Conservation (phyloP, 2,113 vertebrate species). For the Anguilla rostrata region DNA sequence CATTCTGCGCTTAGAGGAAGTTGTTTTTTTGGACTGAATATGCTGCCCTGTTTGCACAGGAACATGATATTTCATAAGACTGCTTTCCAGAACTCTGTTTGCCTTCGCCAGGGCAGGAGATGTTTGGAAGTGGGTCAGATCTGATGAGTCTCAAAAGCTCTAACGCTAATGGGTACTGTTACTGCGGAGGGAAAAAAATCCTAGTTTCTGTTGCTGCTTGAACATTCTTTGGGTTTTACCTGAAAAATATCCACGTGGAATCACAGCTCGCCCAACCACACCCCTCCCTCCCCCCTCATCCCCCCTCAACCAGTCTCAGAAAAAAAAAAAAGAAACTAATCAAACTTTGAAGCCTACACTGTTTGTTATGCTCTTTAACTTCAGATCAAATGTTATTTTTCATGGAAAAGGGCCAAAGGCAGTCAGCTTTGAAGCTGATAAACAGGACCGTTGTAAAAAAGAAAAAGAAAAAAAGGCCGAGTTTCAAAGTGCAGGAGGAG, state of each 20-base stretch:
- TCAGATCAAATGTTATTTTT: constrained; percentile 1
- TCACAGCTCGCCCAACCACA: not conserved
- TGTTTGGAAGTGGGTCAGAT: not conserved
- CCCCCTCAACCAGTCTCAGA: not conserved
- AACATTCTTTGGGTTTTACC: not conserved
- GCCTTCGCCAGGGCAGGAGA: not conserved
- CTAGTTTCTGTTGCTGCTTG: not conserved
- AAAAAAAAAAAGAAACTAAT: not conserved
- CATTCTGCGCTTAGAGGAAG: not conserved
- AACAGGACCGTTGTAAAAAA: not conserved
- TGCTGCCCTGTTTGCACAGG: not conserved
- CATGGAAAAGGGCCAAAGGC: not conserved
- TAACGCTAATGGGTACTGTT: not conserved
- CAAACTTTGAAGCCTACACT: not conserved
- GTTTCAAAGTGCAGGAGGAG: not conserved
- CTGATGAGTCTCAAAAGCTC: not conserved
- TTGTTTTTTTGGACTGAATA: not conserved
- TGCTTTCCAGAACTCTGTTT: not conserved
- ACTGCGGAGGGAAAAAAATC: not conserved
- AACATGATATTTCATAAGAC: constrained; percentile 4
- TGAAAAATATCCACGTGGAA: not conserved
- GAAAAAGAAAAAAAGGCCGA: not conserved
- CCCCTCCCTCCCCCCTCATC: too few relatives aligned
- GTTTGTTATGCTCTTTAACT: not conserved
- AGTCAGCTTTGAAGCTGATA: not conserved